Percentiles rank a stretch among this genome's conserved stretches.
Conservation (phyloP, 2,797 vertebrate genomes). For the Lates japonicus region DNA sequence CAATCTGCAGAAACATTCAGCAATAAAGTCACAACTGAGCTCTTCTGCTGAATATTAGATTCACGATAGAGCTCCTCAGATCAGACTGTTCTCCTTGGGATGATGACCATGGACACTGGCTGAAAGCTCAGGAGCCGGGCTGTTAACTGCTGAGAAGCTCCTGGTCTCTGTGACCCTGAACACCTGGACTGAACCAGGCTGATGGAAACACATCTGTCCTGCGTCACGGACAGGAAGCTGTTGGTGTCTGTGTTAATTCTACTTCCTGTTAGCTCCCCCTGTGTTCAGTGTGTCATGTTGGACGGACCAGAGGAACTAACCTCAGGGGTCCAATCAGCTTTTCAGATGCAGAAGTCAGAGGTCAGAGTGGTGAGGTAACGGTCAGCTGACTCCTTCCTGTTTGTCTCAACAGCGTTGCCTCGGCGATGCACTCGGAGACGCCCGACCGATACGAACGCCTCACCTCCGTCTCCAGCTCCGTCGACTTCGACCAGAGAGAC, state of each 20-base stretch:
- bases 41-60: too few relatives aligned
- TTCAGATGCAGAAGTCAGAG: constrained; percentile 41
- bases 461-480: constrained; percentile 96
- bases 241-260: not conserved
- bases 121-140: too few relatives aligned
- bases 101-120: too few relatives aligned
- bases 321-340: constrained; percentile 12
- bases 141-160: not conserved
- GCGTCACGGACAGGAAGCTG: not conserved
- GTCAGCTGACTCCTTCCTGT: constrained; percentile 19
- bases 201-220: not conserved
- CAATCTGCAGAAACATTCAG: too few relatives aligned
- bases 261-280: constrained; percentile 22
- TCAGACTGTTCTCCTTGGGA: too few relatives aligned
- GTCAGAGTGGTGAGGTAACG: constrained; percentile 21
- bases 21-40: too few relatives aligned
- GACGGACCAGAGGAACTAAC: not conserved
- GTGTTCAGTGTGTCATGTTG: not conserved
- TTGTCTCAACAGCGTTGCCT: constrained; percentile 89
- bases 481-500: constrained; percentile 97
- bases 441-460: constrained; percentile 96
- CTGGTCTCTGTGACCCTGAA: not conserved
- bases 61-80: too few relatives aligned
- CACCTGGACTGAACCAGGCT: not conserved
- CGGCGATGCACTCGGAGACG: constrained; percentile 94